These are phyloP conservation scores for Tholera decimalis DNA, from an alignment of 2,888 invertebrate species.

Conservation along the genomic window DNA sequence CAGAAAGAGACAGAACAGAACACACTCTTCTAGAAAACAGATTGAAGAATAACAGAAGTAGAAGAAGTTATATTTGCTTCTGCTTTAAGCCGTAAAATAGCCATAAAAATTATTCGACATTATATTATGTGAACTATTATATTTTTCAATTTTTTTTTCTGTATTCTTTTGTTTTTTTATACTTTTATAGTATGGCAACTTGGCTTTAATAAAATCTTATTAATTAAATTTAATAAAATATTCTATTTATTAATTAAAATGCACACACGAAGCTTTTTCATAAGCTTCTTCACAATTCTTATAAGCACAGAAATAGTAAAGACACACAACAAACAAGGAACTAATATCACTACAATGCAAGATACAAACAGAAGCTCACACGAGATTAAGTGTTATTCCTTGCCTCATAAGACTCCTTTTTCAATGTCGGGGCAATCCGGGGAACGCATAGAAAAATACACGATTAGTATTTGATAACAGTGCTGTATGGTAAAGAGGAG, in stretches of 20 bases:
- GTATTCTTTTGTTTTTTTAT: too few relatives aligned
- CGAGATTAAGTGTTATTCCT: slow-evolving; percentile 79
- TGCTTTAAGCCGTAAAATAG: background rate
- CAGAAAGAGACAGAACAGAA: slow-evolving; percentile 49
- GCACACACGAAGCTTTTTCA: background rate
- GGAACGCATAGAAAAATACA: slow-evolving; percentile 81
- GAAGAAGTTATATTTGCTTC: too few relatives aligned
- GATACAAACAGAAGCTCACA: slow-evolving; percentile 66
- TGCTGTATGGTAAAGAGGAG: background rate
- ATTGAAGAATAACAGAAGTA: slow-evolving; percentile 8
- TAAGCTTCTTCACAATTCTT: too few relatives aligned
- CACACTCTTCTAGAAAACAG: slow-evolving; percentile 37
- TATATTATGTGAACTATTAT: too few relatives aligned
- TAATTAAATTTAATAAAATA: too few relatives aligned
- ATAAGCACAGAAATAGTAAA: slow-evolving; percentile 54
- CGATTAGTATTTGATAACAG: slow-evolving; percentile 76
- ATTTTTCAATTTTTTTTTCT: too few relatives aligned
- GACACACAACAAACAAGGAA: slow-evolving; percentile 50
- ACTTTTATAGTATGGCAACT: too few relatives aligned
- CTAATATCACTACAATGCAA: slow-evolving; percentile 55
- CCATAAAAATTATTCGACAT: too few relatives aligned
- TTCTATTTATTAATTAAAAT: background rate
- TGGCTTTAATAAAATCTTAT: too few relatives aligned
- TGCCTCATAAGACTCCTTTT: slow-evolving; percentile 94
- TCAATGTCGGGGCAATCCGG: slow-evolving; percentile 72